These are phyloP conservation scores for Automeris io DNA, from an alignment of 2,888 invertebrate species.

Conservation along the genomic window DNA sequence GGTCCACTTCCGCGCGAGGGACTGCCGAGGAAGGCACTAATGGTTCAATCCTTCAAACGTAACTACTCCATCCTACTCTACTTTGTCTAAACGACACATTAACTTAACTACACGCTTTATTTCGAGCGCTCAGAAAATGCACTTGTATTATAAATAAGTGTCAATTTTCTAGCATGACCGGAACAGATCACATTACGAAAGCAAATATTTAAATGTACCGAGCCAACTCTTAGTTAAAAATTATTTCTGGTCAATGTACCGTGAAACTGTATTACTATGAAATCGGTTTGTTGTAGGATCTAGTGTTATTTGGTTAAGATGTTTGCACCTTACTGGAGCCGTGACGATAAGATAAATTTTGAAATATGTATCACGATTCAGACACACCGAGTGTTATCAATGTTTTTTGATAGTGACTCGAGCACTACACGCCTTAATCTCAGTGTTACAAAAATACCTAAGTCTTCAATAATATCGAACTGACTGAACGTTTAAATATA, in stretches of 20 bases:
- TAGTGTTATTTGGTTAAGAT: constrained; percentile 42
- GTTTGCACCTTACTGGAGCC: constrained; percentile 49
- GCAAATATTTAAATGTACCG: constrained; percentile 19
- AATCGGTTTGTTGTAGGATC: constrained; percentile 23
- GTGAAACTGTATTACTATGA: constrained; percentile 18
- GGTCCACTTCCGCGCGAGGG: constrained; percentile 17
- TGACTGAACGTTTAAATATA: constrained; percentile 28
- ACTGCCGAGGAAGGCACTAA: constrained; percentile 16
- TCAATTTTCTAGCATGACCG: constrained; percentile 26
- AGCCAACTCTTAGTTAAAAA: constrained; percentile 27
- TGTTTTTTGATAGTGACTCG: constrained; percentile 38
- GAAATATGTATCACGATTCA: constrained; percentile 55
- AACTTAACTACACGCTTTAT: too few relatives aligned
- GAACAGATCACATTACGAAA: constrained; percentile 15
- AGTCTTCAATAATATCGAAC: constrained; percentile 33
- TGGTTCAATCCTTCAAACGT: background rate
- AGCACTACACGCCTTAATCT: constrained; percentile 41
- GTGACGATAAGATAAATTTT: constrained; percentile 59
- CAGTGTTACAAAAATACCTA: constrained; percentile 39
- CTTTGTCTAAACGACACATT: background rate
- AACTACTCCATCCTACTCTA: constrained; percentile 8
- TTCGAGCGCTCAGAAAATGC: constrained; percentile 17
- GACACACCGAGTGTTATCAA: constrained; percentile 41
- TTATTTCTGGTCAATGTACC: constrained; percentile 29
- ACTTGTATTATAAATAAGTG: constrained; percentile 23